Evolutionary conservation across 2,888 invertebrate species (phyloP).

Genomic region (Linnaemya tessellans): DNA sequence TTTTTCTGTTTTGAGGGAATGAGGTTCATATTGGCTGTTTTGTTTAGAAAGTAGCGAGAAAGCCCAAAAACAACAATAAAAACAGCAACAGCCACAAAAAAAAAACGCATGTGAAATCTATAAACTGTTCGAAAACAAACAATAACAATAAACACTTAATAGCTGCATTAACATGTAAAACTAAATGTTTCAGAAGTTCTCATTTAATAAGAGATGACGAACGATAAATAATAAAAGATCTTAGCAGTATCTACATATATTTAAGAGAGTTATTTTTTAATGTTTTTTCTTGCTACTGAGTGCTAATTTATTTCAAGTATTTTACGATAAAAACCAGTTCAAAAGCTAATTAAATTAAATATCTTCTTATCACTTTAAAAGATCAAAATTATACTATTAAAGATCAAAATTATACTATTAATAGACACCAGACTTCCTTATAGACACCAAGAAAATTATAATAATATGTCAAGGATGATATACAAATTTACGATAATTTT

Average conservation of each 20-base stretch:
- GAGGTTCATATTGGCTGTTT: constrained; percentile 61
- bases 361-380: too few relatives aligned
- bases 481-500: constrained; percentile 28
- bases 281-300: not conserved
- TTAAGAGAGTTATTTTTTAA: constrained; percentile 31
- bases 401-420: too few relatives aligned
- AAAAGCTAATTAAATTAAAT: not conserved
- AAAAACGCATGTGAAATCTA: constrained; percentile 57
- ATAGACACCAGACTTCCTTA: too few relatives aligned
- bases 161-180: constrained; percentile 28
- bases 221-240: not conserved
- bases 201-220: constrained; percentile 20
- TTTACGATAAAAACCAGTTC: not conserved
- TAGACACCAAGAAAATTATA: too few relatives aligned
- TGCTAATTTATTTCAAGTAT: not conserved
- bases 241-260: not conserved
- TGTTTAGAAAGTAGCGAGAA: constrained; percentile 73
- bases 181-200: constrained; percentile 10
- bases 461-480: too few relatives aligned
- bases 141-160: constrained; percentile 15
- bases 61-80: constrained; percentile 66
- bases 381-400: too few relatives aligned
- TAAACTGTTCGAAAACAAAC: constrained; percentile 19
- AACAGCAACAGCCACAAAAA: constrained; percentile 25
- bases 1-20: constrained; percentile 63